Base-by-base conservation (phyloP, 2,888 invertebrate species). In the Sturmia bella region DNA sequence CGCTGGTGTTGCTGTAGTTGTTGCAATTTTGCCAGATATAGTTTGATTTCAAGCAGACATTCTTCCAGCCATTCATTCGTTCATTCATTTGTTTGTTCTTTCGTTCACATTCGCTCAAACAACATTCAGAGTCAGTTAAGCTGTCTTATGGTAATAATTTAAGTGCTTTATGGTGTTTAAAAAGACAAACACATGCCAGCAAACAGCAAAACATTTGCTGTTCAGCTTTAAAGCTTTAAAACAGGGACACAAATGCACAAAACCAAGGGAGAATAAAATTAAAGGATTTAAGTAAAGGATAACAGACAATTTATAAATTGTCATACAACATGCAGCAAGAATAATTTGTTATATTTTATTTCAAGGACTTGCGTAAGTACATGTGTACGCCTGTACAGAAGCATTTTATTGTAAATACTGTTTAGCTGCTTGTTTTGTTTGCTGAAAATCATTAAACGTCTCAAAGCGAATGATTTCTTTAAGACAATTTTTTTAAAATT, bases 131-230 rank as follows among this genome's bases (percentile, higher is more conserved):
- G 24, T 41, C 13, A 56, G 27, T 21, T 50, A 48, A 54, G 69
- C 45, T 54, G 66, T 72, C 72, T 66, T 59, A 59, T 66, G 72
- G 43, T 52, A 78, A 78, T 72, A 73, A 73, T 78, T 78, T 78
- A 78, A 78, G 78, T 72, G 78, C 72, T 78, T 78, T 78, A 72
- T 72, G 45, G 57, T 72, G 64, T 78, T 78, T 72, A n/a, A n/a
- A n/a, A 32, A 41, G 48, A 64, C 43, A 24, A 39, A 54, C 52
- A 54, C 43, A 61, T 19, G 52, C 61, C n/a, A 54, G 52, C 11
- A 43, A 32, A 63, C 48, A 17, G n/a, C 12, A 9, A 19, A 19
- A 54, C 63, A 63, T 17, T 73, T 45, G 37, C 9, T 37, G 21
- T 54, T 19, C 37, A 56, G 17, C n/a, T 74, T 64, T 54, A 74